phyloP scores from a whole-genome alignment of 2,888 invertebrate species.

The Drosophila fungiperda region DNA sequence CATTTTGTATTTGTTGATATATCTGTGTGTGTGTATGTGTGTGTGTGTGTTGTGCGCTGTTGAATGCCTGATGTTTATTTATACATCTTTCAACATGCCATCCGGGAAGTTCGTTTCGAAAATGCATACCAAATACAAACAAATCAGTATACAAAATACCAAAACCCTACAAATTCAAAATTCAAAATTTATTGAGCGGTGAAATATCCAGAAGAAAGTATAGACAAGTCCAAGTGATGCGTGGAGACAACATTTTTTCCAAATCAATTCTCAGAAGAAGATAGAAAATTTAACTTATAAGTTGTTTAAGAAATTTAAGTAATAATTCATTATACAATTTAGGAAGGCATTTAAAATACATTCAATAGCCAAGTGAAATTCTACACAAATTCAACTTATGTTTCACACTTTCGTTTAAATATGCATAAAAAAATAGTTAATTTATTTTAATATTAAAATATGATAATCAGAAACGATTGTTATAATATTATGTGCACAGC shows the following conservation, averaged over 20 bases:
- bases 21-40: conserved; percentile 9
- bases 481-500: background rate
- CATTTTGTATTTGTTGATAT: conserved; percentile 36
- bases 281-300: background rate
- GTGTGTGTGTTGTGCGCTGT: conserved; percentile 42
- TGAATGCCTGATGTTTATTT: conserved; percentile 77
- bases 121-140: conserved; percentile 79
- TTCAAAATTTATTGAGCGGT: conserved; percentile 37
- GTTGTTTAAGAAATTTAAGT: background rate
- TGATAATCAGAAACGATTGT: background rate
- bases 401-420: background rate
- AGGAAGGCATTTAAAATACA: background rate
- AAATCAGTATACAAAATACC: conserved; percentile 78
- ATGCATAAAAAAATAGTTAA: background rate
- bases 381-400: background rate
- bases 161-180: conserved; percentile 29
- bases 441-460: background rate
- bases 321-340: background rate
- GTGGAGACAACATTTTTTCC: conserved; percentile 3
- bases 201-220: conserved; percentile 45
- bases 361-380: background rate
- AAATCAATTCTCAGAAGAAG: background rate
- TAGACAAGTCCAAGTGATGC: conserved; percentile 35
- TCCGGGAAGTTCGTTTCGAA: conserved; percentile 82
- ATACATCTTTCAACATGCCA: conserved; percentile 81